Evolutionary conservation across 2,797 vertebrate species (phyloP).

Genomic region (Morus bassanus): DNA sequence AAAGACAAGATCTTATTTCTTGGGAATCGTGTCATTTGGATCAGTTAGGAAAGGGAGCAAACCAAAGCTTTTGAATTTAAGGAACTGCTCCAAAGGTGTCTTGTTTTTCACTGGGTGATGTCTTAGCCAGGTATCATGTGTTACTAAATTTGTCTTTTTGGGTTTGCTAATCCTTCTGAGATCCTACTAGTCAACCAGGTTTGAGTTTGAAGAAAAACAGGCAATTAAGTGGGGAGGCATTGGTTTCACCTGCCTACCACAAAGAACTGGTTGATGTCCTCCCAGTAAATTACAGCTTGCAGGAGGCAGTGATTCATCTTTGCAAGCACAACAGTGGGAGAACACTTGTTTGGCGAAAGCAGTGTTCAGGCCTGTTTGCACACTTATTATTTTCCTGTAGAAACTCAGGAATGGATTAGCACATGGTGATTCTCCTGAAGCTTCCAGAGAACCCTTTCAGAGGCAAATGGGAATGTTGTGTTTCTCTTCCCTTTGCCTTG

Average conservation of each 20-base stretch:
- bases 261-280: slow-evolving; percentile 3
- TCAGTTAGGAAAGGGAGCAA: not conserved
- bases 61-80: not conserved
- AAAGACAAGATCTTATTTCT: not conserved
- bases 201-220: slow-evolving; percentile 45
- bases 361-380: not conserved
- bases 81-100: not conserved
- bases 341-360: not conserved
- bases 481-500: not conserved
- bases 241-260: slow-evolving; percentile 40
- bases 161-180: not conserved
- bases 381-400: not conserved
- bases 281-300: slow-evolving; percentile 55
- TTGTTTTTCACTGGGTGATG: not conserved
- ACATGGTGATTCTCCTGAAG: not conserved
- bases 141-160: not conserved
- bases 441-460: not conserved
- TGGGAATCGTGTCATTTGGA: not conserved
- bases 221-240: slow-evolving; percentile 50
- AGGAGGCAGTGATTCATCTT: slow-evolving; percentile 35
- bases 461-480: not conserved
- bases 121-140: not conserved
- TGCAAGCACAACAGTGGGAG: not conserved
- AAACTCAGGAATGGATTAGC: not conserved
- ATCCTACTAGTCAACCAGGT: not conserved